Evolutionary conservation across 2,888 invertebrate genomes (phyloP), one percentile per base, ranked within the genome.

Genomic region (Synergus umbraculus): DNA sequence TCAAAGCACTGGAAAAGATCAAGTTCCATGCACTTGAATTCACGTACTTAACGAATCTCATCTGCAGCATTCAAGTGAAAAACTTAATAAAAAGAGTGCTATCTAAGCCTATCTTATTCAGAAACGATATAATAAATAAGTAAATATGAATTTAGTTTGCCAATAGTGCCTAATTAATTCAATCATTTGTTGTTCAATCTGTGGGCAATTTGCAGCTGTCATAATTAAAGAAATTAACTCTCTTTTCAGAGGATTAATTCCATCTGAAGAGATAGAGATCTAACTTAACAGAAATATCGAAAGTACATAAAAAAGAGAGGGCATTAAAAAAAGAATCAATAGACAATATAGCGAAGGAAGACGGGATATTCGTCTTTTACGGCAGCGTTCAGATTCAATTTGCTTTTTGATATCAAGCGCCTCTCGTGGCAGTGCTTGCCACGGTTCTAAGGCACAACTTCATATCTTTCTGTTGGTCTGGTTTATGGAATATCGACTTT

Each of bases 351-450:
- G 69, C 15, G 77, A 79, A 82, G 77, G 81, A 83, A 82, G 83
- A 84, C 82, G 81, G 78, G 87, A 88, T 89, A 89, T 89, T 86
- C 87, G 88, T 89, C 87, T 88, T 88, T 89, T 86, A 88, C 86
- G 87, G 87, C 87, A 86, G 86, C 86, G 84, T 86, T 89, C 88
- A 86, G 85, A 88, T 89, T 89, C 88, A 89, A 89, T 89, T 89
- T 89, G 86, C 84, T 86, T 86, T 88, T 86, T 87, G 85, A 89
- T 89, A 89, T 89, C 86, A 87, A 87, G 85, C 83, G 81, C 85
- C 82, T 81, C 82, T 82, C 77, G 83, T 69, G 69, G 69, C 37
- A 13, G 79, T 79, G 81, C 82, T 81, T 79, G 81, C 73, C 67
- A 79, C 78, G 65, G 78, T 69, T 69, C 79, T 54, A 67, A 67